These are phyloP conservation scores for Parauchenoglanis ngamensis DNA, from an alignment of 2,797 vertebrate genomes.

Conservation along the genomic window DNA sequence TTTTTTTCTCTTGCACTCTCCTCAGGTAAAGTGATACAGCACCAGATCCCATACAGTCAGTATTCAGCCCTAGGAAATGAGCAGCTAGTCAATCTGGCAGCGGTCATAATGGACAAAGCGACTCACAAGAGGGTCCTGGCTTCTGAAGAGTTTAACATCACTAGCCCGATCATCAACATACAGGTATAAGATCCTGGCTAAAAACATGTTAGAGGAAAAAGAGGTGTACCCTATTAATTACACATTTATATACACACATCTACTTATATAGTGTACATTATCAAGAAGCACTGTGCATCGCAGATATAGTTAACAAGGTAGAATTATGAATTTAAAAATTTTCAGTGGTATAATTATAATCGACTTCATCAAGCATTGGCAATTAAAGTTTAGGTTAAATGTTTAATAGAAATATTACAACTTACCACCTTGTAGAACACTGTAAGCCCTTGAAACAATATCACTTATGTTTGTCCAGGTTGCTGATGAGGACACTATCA, in stretches of 20 bases:
- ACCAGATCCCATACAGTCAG: constrained; percentile 67
- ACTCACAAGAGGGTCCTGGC: constrained; percentile 65
- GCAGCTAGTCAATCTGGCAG: constrained; percentile 74
- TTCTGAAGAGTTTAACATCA: constrained; percentile 75
- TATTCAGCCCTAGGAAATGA: constrained; percentile 66
- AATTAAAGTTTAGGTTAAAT: neutral
- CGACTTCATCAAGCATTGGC: neutral
- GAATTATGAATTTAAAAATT: neutral
- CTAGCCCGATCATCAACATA: constrained; percentile 65
- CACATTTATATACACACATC: neutral
- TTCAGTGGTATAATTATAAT: neutral
- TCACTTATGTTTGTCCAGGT: constrained; percentile 61
- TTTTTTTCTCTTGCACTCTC: neutral
- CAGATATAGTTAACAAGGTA: neutral
- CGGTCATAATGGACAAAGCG: constrained; percentile 70
- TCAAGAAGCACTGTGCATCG: neutral
- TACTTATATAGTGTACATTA: neutral
- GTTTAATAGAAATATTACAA: neutral
- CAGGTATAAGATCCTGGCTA: constrained; percentile 62
- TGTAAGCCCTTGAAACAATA: neutral
- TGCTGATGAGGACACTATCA: constrained; percentile 51
- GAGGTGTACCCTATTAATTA: neutral
- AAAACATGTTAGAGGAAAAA: neutral
- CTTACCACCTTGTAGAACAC: neutral
- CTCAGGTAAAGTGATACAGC: constrained; percentile 64